Conservation (phyloP, 1,140 invertebrate species). For the Teleopsis dalmanni region DNA sequence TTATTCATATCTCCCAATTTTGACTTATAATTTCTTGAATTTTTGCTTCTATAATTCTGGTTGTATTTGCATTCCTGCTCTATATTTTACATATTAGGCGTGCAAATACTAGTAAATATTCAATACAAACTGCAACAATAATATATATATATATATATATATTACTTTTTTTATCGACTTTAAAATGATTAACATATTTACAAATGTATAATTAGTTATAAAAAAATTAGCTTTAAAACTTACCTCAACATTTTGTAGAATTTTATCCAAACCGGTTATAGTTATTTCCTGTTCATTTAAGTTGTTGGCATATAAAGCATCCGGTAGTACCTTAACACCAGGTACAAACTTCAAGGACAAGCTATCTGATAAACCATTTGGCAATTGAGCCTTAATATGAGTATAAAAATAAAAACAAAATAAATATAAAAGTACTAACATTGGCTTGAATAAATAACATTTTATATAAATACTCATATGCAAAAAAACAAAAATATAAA, state of each 20-base stretch:
- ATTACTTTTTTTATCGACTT: background rate
- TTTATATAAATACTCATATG: background rate
- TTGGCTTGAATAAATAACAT: background rate
- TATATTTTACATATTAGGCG: no score
- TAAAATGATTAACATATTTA: background rate
- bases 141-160: background rate
- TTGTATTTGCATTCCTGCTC: no score
- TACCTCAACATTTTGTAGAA: slow-evolving; percentile 39
- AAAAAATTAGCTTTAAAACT: slow-evolving; percentile 11
- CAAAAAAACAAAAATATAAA: background rate
- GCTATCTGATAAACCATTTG: slow-evolving; percentile 31
- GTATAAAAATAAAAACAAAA: slow-evolving; percentile 1
- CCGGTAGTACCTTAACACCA: slow-evolving; percentile 31
- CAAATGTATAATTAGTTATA: no score
- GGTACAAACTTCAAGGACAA: slow-evolving; percentile 39
- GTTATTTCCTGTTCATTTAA: slow-evolving; percentile 34
- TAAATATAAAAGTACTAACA: background rate
- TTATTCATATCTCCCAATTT: no score
- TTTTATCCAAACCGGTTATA: slow-evolving; percentile 38
- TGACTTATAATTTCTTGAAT: no score
- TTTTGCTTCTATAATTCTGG: no score
- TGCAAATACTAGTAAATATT: background rate
- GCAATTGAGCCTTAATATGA: slow-evolving; percentile 22
- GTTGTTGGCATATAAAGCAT: slow-evolving; percentile 21
- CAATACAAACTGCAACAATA: background rate